These are phyloP conservation scores for Agrypnus murinus DNA, from an alignment of 2,888 invertebrate genomes.

Conservation along the genomic window DNA sequence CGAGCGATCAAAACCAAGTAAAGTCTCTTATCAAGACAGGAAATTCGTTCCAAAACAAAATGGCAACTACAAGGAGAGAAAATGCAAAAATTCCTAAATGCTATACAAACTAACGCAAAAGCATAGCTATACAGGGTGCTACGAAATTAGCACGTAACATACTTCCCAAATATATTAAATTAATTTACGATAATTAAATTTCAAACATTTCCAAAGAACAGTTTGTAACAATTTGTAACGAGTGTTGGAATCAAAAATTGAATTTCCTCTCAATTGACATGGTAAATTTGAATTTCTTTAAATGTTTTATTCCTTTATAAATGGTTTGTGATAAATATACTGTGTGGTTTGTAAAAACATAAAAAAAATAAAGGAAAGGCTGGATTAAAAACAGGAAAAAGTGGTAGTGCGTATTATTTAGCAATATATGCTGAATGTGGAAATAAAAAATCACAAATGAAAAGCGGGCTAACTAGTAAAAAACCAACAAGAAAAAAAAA, in stretches of 20 bases:
- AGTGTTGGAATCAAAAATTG: slow-evolving; percentile 12
- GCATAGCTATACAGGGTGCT: too few species aligned
- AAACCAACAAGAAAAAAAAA: background rate
- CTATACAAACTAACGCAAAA: too few species aligned
- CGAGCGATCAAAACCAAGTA: too few species aligned
- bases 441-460: slow-evolving; percentile 15
- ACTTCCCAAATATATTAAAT: slow-evolving; percentile 15
- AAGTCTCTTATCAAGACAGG: too few species aligned
- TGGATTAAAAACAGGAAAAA: background rate
- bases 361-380: slow-evolving; percentile 4
- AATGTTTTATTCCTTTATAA: slow-evolving; percentile 17
- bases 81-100: too few species aligned
- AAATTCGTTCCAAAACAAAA: too few species aligned
- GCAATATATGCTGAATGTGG: slow-evolving; percentile 10
- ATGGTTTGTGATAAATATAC: slow-evolving; percentile 15
- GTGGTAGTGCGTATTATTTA: slow-evolving; percentile 3
- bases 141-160: too few species aligned
- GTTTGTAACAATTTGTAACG: slow-evolving; percentile 16
- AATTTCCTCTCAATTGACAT: slow-evolving; percentile 20
- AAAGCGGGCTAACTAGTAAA: background rate
- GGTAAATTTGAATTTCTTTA: slow-evolving; percentile 9
- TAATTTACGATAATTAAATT: background rate
- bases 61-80: too few species aligned
- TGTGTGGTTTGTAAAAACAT: slow-evolving; percentile 7
- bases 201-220: slow-evolving; percentile 17